These are phyloP conservation scores for Paramormyrops kingsleyae DNA, from an alignment of 2,113 vertebrate genomes.

Conservation along the genomic window DNA sequence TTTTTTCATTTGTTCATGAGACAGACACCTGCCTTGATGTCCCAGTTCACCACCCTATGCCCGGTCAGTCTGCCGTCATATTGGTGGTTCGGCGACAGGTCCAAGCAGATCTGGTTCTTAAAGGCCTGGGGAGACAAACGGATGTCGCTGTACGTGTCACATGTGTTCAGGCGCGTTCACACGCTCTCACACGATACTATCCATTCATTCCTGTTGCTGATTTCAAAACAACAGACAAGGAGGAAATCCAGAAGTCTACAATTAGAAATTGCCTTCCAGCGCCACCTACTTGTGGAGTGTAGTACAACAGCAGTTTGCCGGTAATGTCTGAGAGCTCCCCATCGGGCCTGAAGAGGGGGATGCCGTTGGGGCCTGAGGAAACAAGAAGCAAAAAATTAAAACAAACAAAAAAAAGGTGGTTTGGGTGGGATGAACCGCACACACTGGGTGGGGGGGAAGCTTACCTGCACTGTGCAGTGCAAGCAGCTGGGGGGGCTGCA, in stretches of 20 bases:
- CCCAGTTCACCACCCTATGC: conserved; percentile 87
- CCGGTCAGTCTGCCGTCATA: conserved; percentile 89
- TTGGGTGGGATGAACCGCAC: background rate
- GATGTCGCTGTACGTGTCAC: background rate
- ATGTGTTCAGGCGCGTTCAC: background rate
- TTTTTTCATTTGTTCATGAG: background rate
- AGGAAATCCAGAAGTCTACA: background rate
- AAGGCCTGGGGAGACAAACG: conserved; percentile 67
- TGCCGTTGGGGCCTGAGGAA: conserved; percentile 79
- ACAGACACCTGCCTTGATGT: conserved; percentile 71
- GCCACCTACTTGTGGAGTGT: conserved; percentile 84
- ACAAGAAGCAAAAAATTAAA: background rate
- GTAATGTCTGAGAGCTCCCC: conserved; percentile 77
- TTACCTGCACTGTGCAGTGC: conserved; percentile 67
- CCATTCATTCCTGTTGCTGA: background rate
- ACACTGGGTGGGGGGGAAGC: background rate
- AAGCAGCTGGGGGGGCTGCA: conserved; percentile 68
- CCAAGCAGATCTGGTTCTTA: conserved; percentile 88
- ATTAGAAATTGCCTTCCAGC: background rate
- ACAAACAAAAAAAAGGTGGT: background rate
- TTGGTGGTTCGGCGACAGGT: conserved; percentile 77
- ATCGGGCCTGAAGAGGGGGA: conserved; percentile 76
- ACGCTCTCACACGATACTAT: background rate
- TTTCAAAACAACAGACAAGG: background rate
- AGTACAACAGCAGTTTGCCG: conserved; percentile 81